phyloP scores from a whole-genome alignment of 2,797 vertebrate genomes.

The Anguilla anguilla region DNA sequence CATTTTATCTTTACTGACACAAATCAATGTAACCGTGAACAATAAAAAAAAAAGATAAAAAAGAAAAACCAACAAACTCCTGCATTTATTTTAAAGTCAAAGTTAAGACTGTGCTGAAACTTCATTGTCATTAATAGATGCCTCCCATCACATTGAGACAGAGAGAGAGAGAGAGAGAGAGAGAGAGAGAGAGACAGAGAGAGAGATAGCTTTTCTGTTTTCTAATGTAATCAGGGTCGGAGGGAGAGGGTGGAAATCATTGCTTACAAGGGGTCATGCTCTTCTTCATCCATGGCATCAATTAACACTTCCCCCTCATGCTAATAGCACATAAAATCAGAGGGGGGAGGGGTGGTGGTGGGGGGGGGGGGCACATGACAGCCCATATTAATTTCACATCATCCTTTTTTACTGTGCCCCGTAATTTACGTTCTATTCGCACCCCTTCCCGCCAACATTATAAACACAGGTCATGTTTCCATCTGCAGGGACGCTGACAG shows the following conservation, averaged over 20 bases:
- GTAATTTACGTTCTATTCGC: neutral
- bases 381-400: conserved; percentile 24
- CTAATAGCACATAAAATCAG: conserved; percentile 6
- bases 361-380: neutral
- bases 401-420: conserved; percentile 20
- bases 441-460: neutral
- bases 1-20: too few species aligned
- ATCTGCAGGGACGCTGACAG: neutral
- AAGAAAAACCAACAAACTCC: too few species aligned
- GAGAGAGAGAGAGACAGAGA: too few species aligned
- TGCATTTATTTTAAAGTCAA: too few species aligned
- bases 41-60: too few species aligned
- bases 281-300: conserved; percentile 22
- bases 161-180: too few species aligned
- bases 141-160: too few species aligned
- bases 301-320: conserved; percentile 19
- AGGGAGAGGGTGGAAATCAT: neutral
- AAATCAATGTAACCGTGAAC: too few species aligned
- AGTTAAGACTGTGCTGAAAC: too few species aligned
- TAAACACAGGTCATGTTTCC: neutral
- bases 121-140: too few species aligned
- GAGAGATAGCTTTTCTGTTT: neutral
- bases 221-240: conserved; percentile 4
- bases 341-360: neutral
- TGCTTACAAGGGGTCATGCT: conserved; percentile 13